Evolutionary conservation across 2,797 vertebrate species (phyloP).

Genomic region (Poeciliopsis paucimaculata): DNA sequence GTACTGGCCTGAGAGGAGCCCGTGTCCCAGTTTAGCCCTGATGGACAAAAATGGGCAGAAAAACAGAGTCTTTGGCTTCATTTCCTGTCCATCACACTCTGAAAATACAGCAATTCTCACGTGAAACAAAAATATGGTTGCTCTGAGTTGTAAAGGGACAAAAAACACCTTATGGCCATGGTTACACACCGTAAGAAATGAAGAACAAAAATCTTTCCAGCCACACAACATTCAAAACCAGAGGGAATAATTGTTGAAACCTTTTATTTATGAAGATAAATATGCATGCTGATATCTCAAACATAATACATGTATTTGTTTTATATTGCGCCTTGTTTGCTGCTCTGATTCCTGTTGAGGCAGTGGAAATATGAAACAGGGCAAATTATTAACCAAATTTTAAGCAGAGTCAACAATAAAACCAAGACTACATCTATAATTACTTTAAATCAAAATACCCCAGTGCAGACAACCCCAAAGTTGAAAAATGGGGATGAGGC

Average conservation of each 20-base stretch:
- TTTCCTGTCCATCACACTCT: background rate
- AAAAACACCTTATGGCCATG: too few relatives aligned
- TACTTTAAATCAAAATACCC: background rate
- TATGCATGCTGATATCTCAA: background rate
- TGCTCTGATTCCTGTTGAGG: background rate
- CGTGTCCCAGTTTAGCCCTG: slow-evolving; percentile 97
- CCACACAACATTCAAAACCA: too few relatives aligned
- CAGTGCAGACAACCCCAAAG: background rate
- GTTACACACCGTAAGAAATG: background rate
- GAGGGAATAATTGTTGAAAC: background rate
- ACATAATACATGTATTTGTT: background rate
- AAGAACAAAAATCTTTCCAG: background rate
- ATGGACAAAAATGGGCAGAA: slow-evolving; percentile 47
- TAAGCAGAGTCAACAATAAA: background rate
- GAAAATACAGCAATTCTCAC: background rate
- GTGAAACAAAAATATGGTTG: background rate
- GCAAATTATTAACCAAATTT: background rate
- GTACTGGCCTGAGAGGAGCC: slow-evolving; percentile 95
- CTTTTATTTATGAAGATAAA: background rate
- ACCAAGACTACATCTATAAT: background rate
- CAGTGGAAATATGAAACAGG: background rate
- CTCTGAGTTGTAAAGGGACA: too few relatives aligned
- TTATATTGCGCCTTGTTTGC: background rate
- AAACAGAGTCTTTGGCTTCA: slow-evolving; percentile 11
- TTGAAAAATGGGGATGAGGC: background rate